Evolutionary conservation across 2,113 vertebrate species (phyloP), one percentile per base, ranked within the genome.

Genomic region (Bubo blakistoni): DNA sequence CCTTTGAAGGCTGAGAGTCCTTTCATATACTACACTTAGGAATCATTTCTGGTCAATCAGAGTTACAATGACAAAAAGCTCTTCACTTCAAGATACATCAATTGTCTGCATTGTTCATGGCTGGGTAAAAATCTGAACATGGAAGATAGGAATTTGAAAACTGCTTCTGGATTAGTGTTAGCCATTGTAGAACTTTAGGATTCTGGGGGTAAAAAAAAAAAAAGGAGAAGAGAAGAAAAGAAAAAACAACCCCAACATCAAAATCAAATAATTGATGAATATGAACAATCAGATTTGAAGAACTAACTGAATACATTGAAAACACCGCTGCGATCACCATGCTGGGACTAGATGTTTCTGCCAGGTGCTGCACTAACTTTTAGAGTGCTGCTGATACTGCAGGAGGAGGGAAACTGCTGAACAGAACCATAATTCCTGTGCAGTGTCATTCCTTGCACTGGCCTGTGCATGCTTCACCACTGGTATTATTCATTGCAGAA

Each of bases 1-100:
- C 20, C 36, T 57, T 72, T 25, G 54, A 70, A n/a, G 21, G 40
- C 25, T 51, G 15, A 21, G 4, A 10, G 52, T 78, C 38, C 16
- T 47, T 85, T 94, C n/a, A 70, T 57, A 77, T 74, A 49, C 4
- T 25, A 24, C 81, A 91, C 86, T 88, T 81, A 81, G 72, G 49
- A 63, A 81, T 57, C 36, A 47, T 40, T 69, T 76, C 67, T 92
- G 69, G 46, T 67, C 71, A 89, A 76, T 58, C 49, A 57, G 73
- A 62, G 19, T 38, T 66, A 93, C 52, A 80, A 82, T 65, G 51
- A 69, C 81, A 89, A 84, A 86, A 69, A 66, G 7, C 57, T 59
- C 54, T 84, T 57, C 52, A 38, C 49, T 65, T 38, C 63, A 61
- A 72, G 46, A 81, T 61, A 42, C 7, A 42, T 13, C 63, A 61